Evolutionary conservation across 2,888 invertebrate genomes (phyloP).

Genomic region (Oligia strigilis): DNA sequence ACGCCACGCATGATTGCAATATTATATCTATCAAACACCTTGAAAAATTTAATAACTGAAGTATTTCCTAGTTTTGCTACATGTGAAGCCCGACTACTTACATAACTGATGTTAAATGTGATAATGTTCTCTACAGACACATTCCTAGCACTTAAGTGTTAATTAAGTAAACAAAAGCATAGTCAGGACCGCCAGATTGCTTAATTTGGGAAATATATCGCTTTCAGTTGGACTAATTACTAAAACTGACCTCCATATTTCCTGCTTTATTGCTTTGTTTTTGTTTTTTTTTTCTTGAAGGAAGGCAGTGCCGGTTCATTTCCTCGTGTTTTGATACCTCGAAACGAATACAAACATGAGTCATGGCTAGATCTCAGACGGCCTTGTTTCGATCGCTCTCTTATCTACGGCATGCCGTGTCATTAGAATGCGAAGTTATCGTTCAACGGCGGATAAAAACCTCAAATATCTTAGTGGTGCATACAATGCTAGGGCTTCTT

Average conservation of each 20-base stretch:
- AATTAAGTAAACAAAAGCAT: constrained; percentile 53
- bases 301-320: constrained; percentile 55
- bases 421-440: constrained; percentile 51
- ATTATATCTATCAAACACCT: constrained; percentile 39
- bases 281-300: constrained; percentile 56
- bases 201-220: constrained; percentile 57
- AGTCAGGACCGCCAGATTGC: constrained; percentile 45
- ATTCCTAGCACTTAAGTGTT: constrained; percentile 43
- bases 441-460: constrained; percentile 20
- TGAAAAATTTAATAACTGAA: constrained; percentile 32
- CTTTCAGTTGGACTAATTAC: constrained; percentile 57
- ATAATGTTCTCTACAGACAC: constrained; percentile 44
- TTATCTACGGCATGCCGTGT: constrained; percentile 65
- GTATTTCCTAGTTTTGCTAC: constrained; percentile 20
- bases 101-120: constrained; percentile 54
- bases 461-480: constrained; percentile 5
- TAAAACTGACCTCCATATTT: constrained; percentile 60
- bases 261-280: constrained; percentile 56
- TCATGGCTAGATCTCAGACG: constrained; percentile 57
- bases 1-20: constrained; percentile 30
- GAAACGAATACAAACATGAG: constrained; percentile 60
- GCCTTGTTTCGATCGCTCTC: constrained; percentile 50
- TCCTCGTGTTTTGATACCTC: constrained; percentile 64
- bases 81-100: constrained; percentile 24
- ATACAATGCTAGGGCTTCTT: constrained; percentile 21